These are phyloP conservation scores for Centrocercus urophasianus DNA, from an alignment of 2,113 vertebrate genomes.

Conservation along the genomic window DNA sequence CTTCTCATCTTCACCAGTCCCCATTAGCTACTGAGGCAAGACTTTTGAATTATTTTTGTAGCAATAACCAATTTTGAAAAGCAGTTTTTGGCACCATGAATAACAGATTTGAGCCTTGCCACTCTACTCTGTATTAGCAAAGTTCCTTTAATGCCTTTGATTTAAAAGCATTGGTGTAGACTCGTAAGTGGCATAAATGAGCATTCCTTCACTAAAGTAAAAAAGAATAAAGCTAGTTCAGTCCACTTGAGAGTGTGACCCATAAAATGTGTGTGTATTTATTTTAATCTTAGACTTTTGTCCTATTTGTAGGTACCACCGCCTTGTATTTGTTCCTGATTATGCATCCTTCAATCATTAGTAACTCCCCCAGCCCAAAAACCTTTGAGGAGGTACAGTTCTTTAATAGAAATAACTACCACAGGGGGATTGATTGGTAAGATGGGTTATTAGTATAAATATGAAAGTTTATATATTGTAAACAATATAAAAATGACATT, in stretches of 20 bases:
- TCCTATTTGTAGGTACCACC: conserved; percentile 90
- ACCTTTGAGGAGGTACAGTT: conserved; percentile 99
- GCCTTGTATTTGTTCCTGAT: conserved; percentile 98
- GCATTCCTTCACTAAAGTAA: not conserved
- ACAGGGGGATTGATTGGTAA: conserved; percentile 99
- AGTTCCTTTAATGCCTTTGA: not conserved
- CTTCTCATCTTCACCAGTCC: not conserved
- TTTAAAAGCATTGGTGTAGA: not conserved
- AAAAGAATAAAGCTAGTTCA: not conserved
- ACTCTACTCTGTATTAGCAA: not conserved
- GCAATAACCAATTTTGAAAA: not conserved
- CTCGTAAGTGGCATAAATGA: not conserved
- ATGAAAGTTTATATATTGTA: conserved; percentile 77
- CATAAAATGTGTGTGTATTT: not conserved
- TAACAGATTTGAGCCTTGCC: not conserved
- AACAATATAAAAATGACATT: conserved; percentile 67
- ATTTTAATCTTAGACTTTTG: conserved; percentile 57
- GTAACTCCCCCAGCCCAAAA: conserved; percentile 97
- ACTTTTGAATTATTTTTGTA: not conserved
- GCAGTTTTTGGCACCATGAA: not conserved
- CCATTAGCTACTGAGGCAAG: not conserved
- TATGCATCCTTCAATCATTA: conserved; percentile 98
- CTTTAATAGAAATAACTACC: conserved; percentile 99
- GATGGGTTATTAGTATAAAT: conserved; percentile 84
- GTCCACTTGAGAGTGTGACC: not conserved